Evolutionary conservation across 2,113 vertebrate species (phyloP).

Genomic region (Stictonetta naevosa): DNA sequence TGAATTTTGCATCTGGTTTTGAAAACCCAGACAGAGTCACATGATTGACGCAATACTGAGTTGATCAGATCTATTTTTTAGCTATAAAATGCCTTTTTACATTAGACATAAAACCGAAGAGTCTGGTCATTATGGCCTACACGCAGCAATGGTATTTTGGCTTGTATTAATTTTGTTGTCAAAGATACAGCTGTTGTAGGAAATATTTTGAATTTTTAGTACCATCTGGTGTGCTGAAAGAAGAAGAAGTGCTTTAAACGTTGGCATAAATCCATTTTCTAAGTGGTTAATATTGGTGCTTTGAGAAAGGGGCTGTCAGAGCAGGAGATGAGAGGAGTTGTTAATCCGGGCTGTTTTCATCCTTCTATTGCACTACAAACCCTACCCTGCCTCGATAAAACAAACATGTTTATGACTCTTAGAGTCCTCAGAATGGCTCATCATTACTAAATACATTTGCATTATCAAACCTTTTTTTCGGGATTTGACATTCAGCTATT

Average conservation of each 20-base stretch:
- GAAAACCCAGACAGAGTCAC: conserved; percentile 36
- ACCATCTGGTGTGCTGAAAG: conserved; percentile 84
- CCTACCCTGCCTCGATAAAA: conserved; percentile 17
- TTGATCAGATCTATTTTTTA: conserved; percentile 33
- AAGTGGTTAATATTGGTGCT: conserved; percentile 73
- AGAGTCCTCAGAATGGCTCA: not conserved
- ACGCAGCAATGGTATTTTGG: conserved; percentile 37
- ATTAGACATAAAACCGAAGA: conserved; percentile 62
- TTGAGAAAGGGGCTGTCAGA: conserved; percentile 63
- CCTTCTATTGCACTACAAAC: not conserved
- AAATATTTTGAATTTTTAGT: conserved; percentile 81
- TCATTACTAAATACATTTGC: not conserved
- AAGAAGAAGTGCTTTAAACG: conserved; percentile 67
- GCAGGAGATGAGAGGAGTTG: conserved; percentile 39
- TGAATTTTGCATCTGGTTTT: conserved; percentile 28
- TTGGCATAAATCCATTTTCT: conserved; percentile 73
- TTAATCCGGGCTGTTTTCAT: conserved; percentile 67
- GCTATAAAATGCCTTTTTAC: conserved; percentile 50
- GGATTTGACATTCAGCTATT: not conserved
- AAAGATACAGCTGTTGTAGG: conserved; percentile 83
- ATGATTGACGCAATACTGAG: conserved; percentile 22
- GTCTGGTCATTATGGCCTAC: conserved; percentile 63
- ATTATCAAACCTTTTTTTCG: not conserved
- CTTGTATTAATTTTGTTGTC: conserved; percentile 85
- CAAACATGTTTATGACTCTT: conserved; percentile 45